Percentiles rank a stretch among this genome's conserved stretches.
Conservation (phyloP, 92 coral and sea anemone species). For the Siderastrea radians region DNA sequence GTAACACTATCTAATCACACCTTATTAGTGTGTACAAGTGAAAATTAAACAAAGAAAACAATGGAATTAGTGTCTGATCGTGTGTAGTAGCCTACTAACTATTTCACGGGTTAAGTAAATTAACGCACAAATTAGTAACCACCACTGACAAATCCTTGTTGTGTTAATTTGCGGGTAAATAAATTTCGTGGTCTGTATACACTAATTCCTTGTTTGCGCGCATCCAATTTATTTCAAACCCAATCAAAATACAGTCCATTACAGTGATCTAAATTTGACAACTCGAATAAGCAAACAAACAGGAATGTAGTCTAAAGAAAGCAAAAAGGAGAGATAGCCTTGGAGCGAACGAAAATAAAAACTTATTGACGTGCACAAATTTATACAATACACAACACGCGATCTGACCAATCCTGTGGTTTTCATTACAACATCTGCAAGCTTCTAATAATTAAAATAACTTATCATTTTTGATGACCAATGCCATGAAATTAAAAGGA, state of each 20-base stretch:
- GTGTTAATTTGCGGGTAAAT: conserved; percentile 1
- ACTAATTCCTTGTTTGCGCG: conserved; percentile 4
- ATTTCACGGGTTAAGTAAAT: not conserved
- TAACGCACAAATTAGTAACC: not conserved
- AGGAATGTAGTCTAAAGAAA: not conserved
- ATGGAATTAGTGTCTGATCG: too few relatives aligned
- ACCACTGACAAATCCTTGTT: not conserved
- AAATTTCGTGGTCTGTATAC: not conserved
- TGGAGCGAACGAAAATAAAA: not conserved
- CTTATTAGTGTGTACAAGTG: too few relatives aligned
- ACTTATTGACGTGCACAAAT: not conserved
- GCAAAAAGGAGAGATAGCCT: not conserved
- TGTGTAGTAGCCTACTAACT: too few relatives aligned
- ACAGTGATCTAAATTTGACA: not conserved
- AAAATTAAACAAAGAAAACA: too few relatives aligned
- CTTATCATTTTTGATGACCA: not conserved
- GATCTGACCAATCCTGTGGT: too few relatives aligned
- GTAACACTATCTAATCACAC: too few relatives aligned
- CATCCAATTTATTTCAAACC: not conserved
- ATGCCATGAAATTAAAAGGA: not conserved
- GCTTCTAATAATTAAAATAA: too few relatives aligned
- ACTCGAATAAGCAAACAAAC: conserved; percentile 4
- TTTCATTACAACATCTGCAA: too few relatives aligned
- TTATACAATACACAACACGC: not conserved
- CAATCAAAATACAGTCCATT: conserved; percentile 1